A percentile compares a stretch with the other conserved stretches of the same genome.
Evolutionary conservation across 2,888 invertebrate species (phyloP).

Genomic region (Falcaria lacertinaria): DNA sequence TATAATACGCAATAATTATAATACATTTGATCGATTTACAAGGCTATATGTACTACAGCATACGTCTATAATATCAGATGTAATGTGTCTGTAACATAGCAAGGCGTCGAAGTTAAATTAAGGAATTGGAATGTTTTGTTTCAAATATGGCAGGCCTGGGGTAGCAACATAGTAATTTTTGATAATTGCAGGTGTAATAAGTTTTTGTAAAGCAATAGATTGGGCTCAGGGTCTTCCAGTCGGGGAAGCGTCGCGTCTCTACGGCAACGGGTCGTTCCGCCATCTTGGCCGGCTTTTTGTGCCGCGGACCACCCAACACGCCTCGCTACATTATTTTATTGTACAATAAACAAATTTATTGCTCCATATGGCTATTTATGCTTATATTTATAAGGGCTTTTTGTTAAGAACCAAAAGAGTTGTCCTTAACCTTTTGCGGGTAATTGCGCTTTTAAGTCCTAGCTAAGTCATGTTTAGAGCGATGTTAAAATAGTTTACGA

Average conservation of each 20-base stretch:
- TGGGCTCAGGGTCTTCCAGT: not conserved
- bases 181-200: not conserved
- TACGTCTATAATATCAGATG: no score
- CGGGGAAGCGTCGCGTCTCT: constrained; percentile 42
- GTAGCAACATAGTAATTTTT: not conserved
- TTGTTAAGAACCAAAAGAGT: constrained; percentile 53
- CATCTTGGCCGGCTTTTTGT: constrained; percentile 62
- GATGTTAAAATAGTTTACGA: constrained; percentile 2
- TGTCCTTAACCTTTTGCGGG: constrained; percentile 56
- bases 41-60: no score
- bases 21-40: no score
- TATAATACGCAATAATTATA: no score
- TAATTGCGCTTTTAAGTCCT: constrained; percentile 38
- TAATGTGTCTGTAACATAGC: no score
- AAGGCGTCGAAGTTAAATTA: no score
- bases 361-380: constrained; percentile 75
- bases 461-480: constrained; percentile 17
- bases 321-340: constrained; percentile 76
- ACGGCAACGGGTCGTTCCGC: constrained; percentile 50
- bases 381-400: constrained; percentile 74
- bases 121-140: no score
- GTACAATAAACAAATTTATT: constrained; percentile 79
- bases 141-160: not conserved
- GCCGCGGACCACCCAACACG: constrained; percentile 72
- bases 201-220: not conserved